Conservation (phyloP, 2,888 invertebrate genomes). For the Rhagophthalmus giganteus region DNA sequence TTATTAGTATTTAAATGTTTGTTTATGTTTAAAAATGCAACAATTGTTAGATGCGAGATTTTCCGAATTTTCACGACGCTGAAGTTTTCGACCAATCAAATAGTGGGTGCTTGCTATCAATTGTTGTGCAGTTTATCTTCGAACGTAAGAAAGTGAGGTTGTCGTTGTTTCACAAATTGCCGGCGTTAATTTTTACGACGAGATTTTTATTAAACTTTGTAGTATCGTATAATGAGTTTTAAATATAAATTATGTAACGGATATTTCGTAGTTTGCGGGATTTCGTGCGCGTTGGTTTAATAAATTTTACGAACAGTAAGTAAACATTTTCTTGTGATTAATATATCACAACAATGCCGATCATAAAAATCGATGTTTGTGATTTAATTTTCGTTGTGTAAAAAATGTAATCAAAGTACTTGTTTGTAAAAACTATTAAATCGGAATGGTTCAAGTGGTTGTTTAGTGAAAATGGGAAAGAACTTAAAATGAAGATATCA, state of each 20-base stretch:
- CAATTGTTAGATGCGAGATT: conserved; percentile 10
- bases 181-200: not conserved
- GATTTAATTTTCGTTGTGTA: no score
- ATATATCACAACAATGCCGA: no score
- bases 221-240: not conserved
- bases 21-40: conserved; percentile 1
- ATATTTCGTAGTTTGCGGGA: not conserved
- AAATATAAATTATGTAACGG: no score
- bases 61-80: conserved; percentile 27
- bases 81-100: conserved; percentile 34
- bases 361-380: no score
- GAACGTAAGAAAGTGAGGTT: conserved; percentile 9
- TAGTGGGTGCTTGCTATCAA: conserved; percentile 23
- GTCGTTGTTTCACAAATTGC: no score
- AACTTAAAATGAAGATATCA: conserved; percentile 38
- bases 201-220: not conserved
- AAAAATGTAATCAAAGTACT: not conserved
- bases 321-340: no score
- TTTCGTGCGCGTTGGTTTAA: not conserved
- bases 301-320: not conserved
- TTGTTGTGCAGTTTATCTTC: conserved; percentile 31
- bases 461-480: conserved; percentile 11
- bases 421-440: conserved; percentile 2
- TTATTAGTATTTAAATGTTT: no score
- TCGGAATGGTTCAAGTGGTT: conserved; percentile 3